Evolutionary conservation across 2,888 invertebrate genomes (phyloP).

Genomic region (Craniophora ligustri): DNA sequence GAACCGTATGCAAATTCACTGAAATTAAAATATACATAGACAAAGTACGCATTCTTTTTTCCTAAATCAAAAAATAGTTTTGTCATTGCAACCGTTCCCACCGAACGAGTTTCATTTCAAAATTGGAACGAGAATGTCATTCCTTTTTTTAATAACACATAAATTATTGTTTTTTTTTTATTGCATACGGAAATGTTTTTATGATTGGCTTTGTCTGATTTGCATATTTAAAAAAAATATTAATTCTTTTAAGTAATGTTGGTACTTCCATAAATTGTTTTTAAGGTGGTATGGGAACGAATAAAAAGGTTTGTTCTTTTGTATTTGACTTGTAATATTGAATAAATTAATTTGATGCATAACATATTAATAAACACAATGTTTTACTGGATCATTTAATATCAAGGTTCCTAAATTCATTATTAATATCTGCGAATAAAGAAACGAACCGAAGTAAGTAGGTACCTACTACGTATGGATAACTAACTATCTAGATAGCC

Average conservation of each 20-base stretch:
- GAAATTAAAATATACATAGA: constrained; percentile 82
- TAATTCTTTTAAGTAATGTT: constrained; percentile 14
- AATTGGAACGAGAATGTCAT: constrained; percentile 56
- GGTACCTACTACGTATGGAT: no score
- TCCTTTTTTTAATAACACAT: constrained; percentile 52
- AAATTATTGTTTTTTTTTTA: constrained; percentile 52
- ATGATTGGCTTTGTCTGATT: constrained; percentile 39
- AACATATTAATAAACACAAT: background rate
- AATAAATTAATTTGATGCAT: background rate
- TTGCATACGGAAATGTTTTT: constrained; percentile 43
- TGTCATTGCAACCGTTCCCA: constrained; percentile 81
- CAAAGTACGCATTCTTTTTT: constrained; percentile 69
- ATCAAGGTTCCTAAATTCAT: no score
- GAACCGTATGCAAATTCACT: constrained; percentile 77
- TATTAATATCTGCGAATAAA: no score
- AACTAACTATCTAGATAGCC: no score
- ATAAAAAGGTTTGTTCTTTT: no score
- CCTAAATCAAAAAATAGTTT: constrained; percentile 60
- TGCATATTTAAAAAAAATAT: constrained; percentile 22
- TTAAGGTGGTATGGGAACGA: constrained; percentile 29
- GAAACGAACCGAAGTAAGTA: no score
- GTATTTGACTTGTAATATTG: no score
- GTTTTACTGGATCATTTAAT: no score
- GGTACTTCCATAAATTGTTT: constrained; percentile 13
- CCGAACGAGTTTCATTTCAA: constrained; percentile 67